Percentiles rank a stretch among this genome's conserved stretches.
Evolutionary conservation across 2,113 vertebrate species (phyloP).

Genomic region (Patagioenas fasciata): DNA sequence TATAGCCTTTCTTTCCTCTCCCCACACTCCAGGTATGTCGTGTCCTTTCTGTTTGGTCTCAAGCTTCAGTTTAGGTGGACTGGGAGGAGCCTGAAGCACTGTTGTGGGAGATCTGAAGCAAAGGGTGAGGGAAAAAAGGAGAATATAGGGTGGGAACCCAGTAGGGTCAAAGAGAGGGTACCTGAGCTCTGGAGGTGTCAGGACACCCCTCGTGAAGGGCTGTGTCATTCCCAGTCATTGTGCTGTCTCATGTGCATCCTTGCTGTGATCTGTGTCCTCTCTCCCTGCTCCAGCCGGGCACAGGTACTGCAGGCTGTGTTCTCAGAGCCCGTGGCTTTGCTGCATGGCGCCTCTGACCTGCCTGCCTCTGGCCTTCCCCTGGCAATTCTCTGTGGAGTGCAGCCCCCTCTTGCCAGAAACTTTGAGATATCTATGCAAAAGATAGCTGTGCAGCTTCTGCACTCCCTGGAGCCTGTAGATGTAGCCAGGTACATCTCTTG

Average conservation of each 20-base stretch:
- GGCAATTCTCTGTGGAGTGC: neutral
- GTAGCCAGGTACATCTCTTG: neutral
- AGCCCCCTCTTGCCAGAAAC: neutral
- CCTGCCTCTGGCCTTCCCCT: neutral
- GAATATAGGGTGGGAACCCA: neutral
- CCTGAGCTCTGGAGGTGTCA: neutral
- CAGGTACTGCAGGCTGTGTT: neutral
- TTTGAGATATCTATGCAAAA: neutral
- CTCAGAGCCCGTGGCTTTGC: rapidly evolving
- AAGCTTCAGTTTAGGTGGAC: neutral
- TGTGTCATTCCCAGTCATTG: neutral
- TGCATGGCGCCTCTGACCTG: neutral
- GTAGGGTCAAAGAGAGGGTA: neutral
- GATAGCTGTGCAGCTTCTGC: neutral
- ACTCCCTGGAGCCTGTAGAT: rapidly evolving
- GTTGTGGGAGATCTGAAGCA: neutral
- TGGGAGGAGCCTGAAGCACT: neutral
- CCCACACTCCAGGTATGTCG: neutral
- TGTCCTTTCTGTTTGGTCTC: neutral
- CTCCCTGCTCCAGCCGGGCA: rapidly evolving
- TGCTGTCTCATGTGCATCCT: rapidly evolving
- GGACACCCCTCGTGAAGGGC: neutral
- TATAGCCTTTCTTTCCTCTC: neutral
- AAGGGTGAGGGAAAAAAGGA: neutral
- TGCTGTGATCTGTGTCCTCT: rapidly evolving